Evolutionary conservation across 2,113 vertebrate species (phyloP).

Genomic region (Mastomys coucha): DNA sequence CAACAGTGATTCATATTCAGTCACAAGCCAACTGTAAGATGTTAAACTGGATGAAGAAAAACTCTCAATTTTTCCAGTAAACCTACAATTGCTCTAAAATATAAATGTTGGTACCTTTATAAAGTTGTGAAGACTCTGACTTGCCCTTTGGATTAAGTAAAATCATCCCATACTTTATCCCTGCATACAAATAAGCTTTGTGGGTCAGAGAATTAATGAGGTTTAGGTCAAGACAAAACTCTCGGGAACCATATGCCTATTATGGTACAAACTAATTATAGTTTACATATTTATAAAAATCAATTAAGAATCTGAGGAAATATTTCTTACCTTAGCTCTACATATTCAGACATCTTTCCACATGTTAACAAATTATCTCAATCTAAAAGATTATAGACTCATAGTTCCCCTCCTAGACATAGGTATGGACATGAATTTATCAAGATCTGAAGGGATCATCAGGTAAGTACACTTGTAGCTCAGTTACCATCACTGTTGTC

Average conservation of each 20-base stretch:
- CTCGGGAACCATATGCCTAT: not conserved
- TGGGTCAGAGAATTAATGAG: not conserved
- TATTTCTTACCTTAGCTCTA: not conserved
- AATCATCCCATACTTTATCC: not conserved
- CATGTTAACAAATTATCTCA: not conserved
- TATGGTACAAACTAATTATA: not conserved
- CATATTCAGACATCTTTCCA: not conserved
- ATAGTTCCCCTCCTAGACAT: not conserved
- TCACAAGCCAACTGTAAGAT: not conserved
- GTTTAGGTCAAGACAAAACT: not conserved
- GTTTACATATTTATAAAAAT: not conserved
- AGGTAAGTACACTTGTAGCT: not conserved
- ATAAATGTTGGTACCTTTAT: not conserved
- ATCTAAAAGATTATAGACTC: not conserved
- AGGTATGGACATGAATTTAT: not conserved
- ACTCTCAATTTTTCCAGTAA: not conserved
- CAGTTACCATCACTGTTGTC: not conserved
- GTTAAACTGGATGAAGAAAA: not conserved
- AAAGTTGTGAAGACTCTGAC: not conserved
- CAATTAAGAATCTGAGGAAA: not conserved
- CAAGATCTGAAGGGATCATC: not conserved
- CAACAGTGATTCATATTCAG: not conserved
- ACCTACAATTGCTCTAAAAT: not conserved
- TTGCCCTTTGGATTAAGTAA: not conserved
- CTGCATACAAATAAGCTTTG: not conserved